Evolutionary conservation across 2,797 vertebrate species (phyloP), one percentile per base, ranked within the genome.

Genomic region (Ataeniobius toweri): DNA sequence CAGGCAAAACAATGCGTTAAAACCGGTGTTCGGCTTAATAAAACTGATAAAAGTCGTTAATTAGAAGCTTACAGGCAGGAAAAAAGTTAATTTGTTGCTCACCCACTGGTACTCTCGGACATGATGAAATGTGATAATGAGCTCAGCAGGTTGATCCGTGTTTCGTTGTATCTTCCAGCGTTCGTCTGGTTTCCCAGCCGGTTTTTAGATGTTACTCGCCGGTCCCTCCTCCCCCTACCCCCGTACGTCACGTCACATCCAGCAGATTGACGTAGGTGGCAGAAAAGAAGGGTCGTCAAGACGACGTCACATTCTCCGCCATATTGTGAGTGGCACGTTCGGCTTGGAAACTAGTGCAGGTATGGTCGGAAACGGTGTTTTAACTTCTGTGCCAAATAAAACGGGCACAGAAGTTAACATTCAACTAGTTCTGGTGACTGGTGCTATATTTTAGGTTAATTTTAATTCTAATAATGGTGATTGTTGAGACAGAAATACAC

Each of bases 31-130:
- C 36, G 39, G 65, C 9, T 44, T 1, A 20, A 26, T n/a, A 13
- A 46, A 46, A 69, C 24, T 6, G 67, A 26, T 69, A 16, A 5
- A 39, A 10, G 31, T 31, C 14, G 20, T 41, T 16, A 41, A 50
- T 26, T n/a, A 6, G 9, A 55, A 70, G 2, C 26, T 0, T 22
- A 70, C 48, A 18, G 18, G 1, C 20, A 0, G 39, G 2, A 72
- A 9, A 72, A 50, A 7, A 6, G 20, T 16, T 31, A 3, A 13
- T 16, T 24, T n/a, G 16, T 20, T 1, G 75, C 92, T 92, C 55
- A 93, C 92, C 82, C 18, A 1, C 78, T 63, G 13, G 26, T 10
- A 3, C 28, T 3, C 8, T 86, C 85, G 0, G 86, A 83, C 81
- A 83, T 90, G 77, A 41, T 85, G 80, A 51, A 6, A n/a, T 0